These are phyloP conservation scores for Actinernus sp. DNA, from an alignment of 92 coral and sea anemone genomes.

Conservation along the genomic window DNA sequence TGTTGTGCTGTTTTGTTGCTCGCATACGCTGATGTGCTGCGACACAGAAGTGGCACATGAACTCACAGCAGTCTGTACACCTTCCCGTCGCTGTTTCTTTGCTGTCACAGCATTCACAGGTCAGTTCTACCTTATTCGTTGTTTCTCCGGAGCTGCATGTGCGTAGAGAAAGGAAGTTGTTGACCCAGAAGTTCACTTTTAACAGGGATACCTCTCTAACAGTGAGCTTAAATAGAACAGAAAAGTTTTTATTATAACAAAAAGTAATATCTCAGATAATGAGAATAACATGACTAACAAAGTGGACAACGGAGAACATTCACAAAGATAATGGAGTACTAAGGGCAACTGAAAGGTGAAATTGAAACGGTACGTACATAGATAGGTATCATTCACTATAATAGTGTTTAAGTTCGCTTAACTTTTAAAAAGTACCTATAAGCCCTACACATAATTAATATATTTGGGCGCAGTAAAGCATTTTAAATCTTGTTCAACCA, in stretches of 20 bases:
- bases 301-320: no score
- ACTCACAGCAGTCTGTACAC: conserved; percentile 52
- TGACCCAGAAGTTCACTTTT: conserved; percentile 73
- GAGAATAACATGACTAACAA: no score
- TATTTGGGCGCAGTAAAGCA: no score
- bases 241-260: background rate
- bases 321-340: no score
- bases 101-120: conserved; percentile 64
- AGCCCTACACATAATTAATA: no score
- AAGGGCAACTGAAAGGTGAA: no score
- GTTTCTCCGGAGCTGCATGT: conserved; percentile 13
- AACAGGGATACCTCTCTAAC: conserved; percentile 49
- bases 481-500: no score
- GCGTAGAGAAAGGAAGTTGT: conserved; percentile 49
- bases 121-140: conserved; percentile 1
- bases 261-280: no score
- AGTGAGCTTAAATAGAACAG: conserved; percentile 16
- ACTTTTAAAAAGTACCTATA: no score
- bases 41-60: conserved; percentile 62
- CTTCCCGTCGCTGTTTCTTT: conserved; percentile 43
- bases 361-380: no score
- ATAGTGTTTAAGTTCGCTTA: no score
- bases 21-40: conserved; percentile 60
- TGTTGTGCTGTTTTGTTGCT: conserved; percentile 32
- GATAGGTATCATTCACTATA: no score